Evolutionary conservation across 2,888 invertebrate genomes (phyloP).

Genomic region (Plebejus anna): DNA sequence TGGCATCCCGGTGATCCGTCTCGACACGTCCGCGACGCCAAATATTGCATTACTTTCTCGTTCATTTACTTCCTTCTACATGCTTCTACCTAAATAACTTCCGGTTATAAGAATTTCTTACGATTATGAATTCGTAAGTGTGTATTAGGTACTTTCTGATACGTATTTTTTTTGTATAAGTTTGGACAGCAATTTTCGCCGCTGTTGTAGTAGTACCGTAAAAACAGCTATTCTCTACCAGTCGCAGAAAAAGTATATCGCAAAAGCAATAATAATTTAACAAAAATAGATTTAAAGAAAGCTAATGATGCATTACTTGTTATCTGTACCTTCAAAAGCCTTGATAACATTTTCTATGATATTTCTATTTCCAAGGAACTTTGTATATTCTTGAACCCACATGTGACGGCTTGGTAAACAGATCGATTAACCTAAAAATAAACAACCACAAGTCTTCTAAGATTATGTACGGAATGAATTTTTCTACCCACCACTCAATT

Average conservation of each 20-base stretch:
- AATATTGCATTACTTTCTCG: conserved; percentile 5
- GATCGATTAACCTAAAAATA: conserved; percentile 11
- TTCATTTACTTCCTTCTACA: neutral
- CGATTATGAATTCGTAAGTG: neutral
- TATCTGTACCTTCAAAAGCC: too few relatives aligned
- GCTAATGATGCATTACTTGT: too few relatives aligned
- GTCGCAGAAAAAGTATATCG: too few relatives aligned
- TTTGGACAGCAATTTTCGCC: too few relatives aligned
- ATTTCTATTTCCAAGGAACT: neutral
- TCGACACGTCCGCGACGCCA: neutral
- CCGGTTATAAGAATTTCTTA: neutral
- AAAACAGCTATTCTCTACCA: too few relatives aligned
- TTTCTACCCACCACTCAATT: conserved; percentile 2
- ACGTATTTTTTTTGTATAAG: too few relatives aligned
- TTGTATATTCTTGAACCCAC: neutral
- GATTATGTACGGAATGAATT: neutral
- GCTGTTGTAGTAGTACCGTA: too few relatives aligned
- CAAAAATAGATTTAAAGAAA: too few relatives aligned
- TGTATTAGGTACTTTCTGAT: too few relatives aligned
- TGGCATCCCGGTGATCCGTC: conserved; percentile 6
- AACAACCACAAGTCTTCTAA: neutral
- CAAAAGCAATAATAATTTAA: too few relatives aligned
- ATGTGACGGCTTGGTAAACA: neutral
- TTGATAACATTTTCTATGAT: too few relatives aligned
- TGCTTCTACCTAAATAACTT: neutral